A percentile compares a stretch with the other conserved stretches of the same genome.
phyloP scores from a whole-genome alignment of 2,797 vertebrate genomes.

The Poeciliopsis turneri region DNA sequence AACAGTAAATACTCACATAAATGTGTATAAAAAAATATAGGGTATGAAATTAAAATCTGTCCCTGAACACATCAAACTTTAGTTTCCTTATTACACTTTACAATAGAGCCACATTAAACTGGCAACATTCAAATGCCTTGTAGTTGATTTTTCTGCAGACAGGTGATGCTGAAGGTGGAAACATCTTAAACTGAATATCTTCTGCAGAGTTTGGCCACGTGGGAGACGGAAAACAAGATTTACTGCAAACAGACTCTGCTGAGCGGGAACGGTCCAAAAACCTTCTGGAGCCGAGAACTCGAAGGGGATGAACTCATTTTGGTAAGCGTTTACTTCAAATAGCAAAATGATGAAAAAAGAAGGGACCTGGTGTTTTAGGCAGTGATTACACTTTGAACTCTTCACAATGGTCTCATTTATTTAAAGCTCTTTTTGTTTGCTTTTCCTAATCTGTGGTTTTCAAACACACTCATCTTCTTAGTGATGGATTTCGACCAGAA shows the following conservation, averaged over 20 bases:
- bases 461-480: constrained; percentile 7
- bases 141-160: not conserved
- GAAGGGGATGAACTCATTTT: constrained; percentile 92
- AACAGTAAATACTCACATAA: not conserved
- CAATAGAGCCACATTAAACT: not conserved
- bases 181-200: constrained; percentile 23
- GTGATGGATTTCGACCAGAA: constrained; percentile 14
- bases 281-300: constrained; percentile 94
- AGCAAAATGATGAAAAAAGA: not conserved
- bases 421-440: not conserved
- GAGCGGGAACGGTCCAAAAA: constrained; percentile 91
- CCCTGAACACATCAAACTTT: not conserved
- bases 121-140: not conserved
- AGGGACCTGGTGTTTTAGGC: not conserved
- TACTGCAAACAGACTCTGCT: constrained; percentile 93
- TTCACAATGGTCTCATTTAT: not conserved
- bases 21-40: not conserved
- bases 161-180: not conserved
- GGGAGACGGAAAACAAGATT: constrained; percentile 97
- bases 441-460: constrained; percentile 6
- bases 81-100: not conserved
- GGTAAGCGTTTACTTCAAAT: constrained; percentile 74
- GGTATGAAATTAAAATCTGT: not conserved
- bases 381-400: not conserved
- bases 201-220: constrained; percentile 90